These are phyloP conservation scores for Megaptera novaeangliae DNA, from an alignment of 2,113 vertebrate species.

Conservation along the genomic window DNA sequence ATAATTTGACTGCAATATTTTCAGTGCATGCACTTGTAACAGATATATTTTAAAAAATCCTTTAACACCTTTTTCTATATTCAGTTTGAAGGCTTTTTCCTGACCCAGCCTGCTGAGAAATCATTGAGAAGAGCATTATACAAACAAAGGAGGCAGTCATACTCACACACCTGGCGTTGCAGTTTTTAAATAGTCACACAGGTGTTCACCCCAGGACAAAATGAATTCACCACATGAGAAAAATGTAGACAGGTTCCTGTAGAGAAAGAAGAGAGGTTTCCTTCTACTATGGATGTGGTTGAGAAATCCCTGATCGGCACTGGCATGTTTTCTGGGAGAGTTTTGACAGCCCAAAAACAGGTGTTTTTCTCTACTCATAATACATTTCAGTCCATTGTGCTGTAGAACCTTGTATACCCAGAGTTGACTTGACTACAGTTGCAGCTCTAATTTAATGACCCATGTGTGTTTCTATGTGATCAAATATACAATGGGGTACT, in stretches of 20 bases:
- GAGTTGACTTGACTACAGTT: background rate
- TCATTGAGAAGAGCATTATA: background rate
- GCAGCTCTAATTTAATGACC: background rate
- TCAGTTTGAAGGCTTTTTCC: slow-evolving; percentile 3
- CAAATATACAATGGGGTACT: background rate
- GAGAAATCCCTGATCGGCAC: background rate
- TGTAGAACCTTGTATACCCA: background rate
- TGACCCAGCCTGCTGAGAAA: slow-evolving; percentile 3
- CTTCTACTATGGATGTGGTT: background rate
- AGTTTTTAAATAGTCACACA: slow-evolving; percentile 54
- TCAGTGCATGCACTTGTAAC: background rate
- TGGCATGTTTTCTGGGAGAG: background rate
- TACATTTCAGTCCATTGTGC: background rate
- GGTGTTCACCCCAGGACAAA: slow-evolving; percentile 35
- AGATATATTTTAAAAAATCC: background rate
- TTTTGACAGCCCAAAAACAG: background rate
- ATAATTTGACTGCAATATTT: background rate
- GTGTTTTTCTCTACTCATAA: background rate
- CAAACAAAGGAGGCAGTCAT: background rate
- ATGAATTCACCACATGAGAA: slow-evolving; percentile 31
- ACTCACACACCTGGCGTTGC: slow-evolving; percentile 24
- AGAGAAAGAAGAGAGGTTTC: slow-evolving; percentile 5
- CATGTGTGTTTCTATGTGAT: accelerated
- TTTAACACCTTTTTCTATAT: slow-evolving; percentile 17
- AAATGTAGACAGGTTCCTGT: background rate